Percentiles rank a stretch among this genome's conserved stretches.
Evolutionary conservation across 2,888 invertebrate species (phyloP).

Genomic region (Syrista parreyssii): DNA sequence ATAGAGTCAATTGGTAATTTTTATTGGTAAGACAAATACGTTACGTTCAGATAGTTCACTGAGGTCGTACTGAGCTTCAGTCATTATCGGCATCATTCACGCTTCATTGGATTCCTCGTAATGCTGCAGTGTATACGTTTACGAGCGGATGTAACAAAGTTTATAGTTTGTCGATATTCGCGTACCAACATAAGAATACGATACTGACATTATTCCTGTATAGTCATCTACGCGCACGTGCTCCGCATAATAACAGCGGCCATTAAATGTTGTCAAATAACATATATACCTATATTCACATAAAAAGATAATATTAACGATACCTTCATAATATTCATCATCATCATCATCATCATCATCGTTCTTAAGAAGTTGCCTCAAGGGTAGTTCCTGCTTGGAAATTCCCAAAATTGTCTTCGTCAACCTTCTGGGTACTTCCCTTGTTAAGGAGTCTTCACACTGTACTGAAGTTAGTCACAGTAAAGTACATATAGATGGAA

Average conservation of each 20-base stretch:
- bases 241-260: neutral
- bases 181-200: neutral
- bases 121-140: constrained; percentile 4
- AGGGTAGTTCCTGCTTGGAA: neutral
- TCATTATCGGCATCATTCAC: neutral
- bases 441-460: neutral
- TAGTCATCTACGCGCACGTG: neutral
- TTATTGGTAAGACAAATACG: neutral
- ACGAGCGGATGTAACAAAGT: constrained; percentile 12
- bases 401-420: neutral
- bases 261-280: neutral
- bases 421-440: neutral
- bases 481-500: neutral
- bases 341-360: neutral
- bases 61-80: neutral
- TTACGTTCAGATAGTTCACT: neutral
- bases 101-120: neutral
- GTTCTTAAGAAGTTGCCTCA: neutral
- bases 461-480: neutral
- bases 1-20: neutral
- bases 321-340: neutral
- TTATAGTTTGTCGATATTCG: constrained; percentile 13
- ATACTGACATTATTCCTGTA: neutral
- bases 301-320: too few relatives aligned
- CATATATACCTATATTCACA: neutral